phyloP scores from a whole-genome alignment of 2,113 vertebrate species.

The Epinephelus lanceolatus region DNA sequence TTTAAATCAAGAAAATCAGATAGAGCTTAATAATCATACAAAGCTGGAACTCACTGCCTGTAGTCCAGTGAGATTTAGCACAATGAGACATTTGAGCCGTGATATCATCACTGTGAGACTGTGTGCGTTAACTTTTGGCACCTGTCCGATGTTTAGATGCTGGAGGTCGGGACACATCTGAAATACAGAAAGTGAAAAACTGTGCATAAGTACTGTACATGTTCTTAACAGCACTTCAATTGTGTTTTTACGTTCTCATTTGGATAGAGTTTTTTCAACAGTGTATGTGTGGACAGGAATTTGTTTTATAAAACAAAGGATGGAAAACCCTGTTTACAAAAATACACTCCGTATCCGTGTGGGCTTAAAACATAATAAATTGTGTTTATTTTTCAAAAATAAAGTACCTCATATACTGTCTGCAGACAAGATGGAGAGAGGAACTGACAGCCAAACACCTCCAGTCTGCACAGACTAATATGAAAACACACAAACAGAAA shows the following conservation, averaged over 20 bases:
- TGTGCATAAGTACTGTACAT: not conserved
- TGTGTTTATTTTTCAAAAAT: conserved; percentile 14
- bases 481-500: conserved; percentile 3
- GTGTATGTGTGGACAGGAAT: no score
- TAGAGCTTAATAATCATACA: not conserved
- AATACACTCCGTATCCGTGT: no score
- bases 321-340: no score
- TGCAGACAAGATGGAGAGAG: conserved; percentile 68
- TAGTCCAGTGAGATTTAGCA: conserved; percentile 75
- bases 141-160: conserved; percentile 69
- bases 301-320: no score
- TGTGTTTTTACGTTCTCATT: no score
- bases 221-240: no score
- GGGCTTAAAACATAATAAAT: not conserved
- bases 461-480: conserved; percentile 60
- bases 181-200: conserved; percentile 8
- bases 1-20: not conserved
- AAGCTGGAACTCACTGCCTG: conserved; percentile 60
- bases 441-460: conserved; percentile 72
- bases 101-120: conserved; percentile 67
- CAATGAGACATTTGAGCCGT: conserved; percentile 58
- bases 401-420: conserved; percentile 57
- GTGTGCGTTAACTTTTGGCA: conserved; percentile 70
- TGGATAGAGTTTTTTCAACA: not conserved
- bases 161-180: conserved; percentile 58